Percentiles rank a stretch among this genome's conserved stretches.
These are phyloP conservation scores for Acromyrmex charruanus DNA, from an alignment of 1,140 invertebrate genomes.

Conservation along the genomic window DNA sequence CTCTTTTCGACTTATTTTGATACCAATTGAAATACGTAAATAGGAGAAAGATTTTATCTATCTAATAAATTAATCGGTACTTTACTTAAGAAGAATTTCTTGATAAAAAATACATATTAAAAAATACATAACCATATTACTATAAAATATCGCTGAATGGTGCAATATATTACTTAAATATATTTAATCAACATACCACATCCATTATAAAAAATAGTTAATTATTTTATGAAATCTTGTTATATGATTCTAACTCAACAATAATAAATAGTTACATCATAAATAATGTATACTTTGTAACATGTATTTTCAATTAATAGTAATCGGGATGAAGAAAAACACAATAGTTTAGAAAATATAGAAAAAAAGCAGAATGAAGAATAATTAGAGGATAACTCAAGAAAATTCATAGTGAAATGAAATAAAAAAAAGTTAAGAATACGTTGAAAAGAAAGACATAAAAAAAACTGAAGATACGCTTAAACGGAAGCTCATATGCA, in stretches of 20 bases:
- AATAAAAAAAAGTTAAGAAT: background rate
- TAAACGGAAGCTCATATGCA: background rate
- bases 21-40: background rate
- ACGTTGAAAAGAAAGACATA: background rate
- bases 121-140: background rate
- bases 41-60: background rate
- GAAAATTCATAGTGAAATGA: background rate
- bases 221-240: background rate
- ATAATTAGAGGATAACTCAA: background rate
- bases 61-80: background rate
- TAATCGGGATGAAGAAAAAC: background rate
- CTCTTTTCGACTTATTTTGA: background rate
- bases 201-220: background rate
- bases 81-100: conserved; percentile 16
- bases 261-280: background rate
- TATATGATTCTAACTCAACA: background rate
- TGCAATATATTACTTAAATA: background rate
- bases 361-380: background rate
- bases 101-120: background rate
- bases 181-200: background rate
- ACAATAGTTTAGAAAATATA: background rate
- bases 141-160: background rate
- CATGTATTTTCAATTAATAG: background rate
- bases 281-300: background rate
- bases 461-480: background rate